Evolutionary conservation across 2,113 vertebrate species (phyloP).

Genomic region (Cettia cetti): DNA sequence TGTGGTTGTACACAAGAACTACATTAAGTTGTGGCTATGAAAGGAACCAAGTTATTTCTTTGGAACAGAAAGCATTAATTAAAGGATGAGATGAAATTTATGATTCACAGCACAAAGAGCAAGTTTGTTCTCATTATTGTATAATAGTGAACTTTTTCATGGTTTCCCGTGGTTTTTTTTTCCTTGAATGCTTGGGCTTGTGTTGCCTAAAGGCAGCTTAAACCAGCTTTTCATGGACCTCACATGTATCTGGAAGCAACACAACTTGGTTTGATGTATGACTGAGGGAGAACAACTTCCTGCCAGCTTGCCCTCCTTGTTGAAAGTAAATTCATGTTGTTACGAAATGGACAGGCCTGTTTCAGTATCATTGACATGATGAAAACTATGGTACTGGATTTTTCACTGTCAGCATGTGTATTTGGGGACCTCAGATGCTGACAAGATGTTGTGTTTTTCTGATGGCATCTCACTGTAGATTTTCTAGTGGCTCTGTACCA

Average conservation of each 20-base stretch:
- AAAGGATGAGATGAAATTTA: not conserved
- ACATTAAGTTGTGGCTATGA: not conserved
- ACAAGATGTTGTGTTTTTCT: not conserved
- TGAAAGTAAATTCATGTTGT: not conserved
- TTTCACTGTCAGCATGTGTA: not conserved
- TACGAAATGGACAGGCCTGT: not conserved
- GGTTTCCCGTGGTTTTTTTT: not conserved
- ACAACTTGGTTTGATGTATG: not conserved
- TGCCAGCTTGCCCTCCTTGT: not conserved
- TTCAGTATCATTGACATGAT: not conserved
- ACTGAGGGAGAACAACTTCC: not conserved
- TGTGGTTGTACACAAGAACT: not conserved
- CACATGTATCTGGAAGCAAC: not conserved
- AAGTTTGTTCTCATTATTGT: not conserved
- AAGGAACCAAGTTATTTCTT: not conserved
- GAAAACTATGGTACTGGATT: not conserved
- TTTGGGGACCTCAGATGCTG: not conserved
- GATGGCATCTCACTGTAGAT: not conserved
- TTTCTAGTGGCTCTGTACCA: not conserved
- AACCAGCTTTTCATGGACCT: not conserved
- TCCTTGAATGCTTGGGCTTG: not conserved
- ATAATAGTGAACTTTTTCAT: not conserved
- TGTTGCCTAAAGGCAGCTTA: not conserved
- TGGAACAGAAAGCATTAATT: not conserved
- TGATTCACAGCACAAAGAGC: not conserved